Base-by-base conservation (phyloP, 1,140 invertebrate genomes). In the Paracyclopina nana region DNA sequence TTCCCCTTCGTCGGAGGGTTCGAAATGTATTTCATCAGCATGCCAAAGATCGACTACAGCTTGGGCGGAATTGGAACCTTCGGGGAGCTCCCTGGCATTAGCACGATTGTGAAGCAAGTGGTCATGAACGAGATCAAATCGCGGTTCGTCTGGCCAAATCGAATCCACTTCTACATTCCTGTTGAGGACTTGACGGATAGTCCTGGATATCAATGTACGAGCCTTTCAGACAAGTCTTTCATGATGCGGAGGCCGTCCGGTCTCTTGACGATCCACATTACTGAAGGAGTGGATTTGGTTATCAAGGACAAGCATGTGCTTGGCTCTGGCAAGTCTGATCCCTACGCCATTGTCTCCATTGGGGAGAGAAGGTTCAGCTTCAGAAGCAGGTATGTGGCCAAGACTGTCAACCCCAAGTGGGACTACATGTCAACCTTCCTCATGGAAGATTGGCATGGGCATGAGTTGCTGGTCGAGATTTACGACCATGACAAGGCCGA, bases 191-290 rank as follows among this genome's bases (percentile, higher is more conserved):
- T 14, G 6, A 22, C 45, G 2, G 14, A 24, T 9, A 49, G 16
- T 8, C 38, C 14, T 6, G 20, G 14, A 12, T n/a, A 6, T 22
- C 40, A 8, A 4, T 1, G 43, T 5, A 52, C 4, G 24, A 24
- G 27, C 6, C 24, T 48, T 4, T 18, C 6, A 51, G 26, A 16
- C 8, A 31, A 30, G 3, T 54, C 18, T 16, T 40, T 38, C 24
- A 12, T 53, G 1, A 18, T 52, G 31, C 62, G 22, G 62, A 38
- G 9, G 34, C 45, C 45, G 12, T 12, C 27, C 3, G 45, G 45
- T 18, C 14, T 48, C 16, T 22, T 48, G 12, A 26, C 27, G 5
- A 28, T 48, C 16, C 12, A 48, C 14, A 14, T 48, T 12, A 26
- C 18, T 26, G 45, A 48, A 20, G 45, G 25, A n/a, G 28, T 28